These are phyloP conservation scores for Phalera bucephala DNA, from an alignment of 2,888 invertebrate species.

Conservation along the genomic window DNA sequence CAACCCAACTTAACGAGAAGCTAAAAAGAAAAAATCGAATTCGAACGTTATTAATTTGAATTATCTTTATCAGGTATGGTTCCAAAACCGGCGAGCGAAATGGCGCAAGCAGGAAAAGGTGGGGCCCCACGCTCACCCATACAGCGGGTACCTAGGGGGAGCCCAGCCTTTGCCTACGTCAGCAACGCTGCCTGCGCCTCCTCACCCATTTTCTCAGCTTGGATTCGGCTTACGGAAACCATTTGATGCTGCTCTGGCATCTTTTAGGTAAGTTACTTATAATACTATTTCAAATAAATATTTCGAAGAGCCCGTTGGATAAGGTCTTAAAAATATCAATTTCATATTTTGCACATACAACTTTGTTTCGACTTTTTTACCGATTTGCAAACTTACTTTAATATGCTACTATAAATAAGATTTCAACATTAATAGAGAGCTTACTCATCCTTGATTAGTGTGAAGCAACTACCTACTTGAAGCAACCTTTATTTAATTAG, in stretches of 20 bases:
- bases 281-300: neutral
- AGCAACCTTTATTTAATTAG: no score
- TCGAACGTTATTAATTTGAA: conserved; percentile 13
- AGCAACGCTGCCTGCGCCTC: conserved; percentile 87
- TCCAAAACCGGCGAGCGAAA: conserved; percentile 95
- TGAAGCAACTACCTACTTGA: no score
- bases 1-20: no score
- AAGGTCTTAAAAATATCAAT: no score
- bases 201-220: conserved; percentile 89
- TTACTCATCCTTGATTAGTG: no score
- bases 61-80: conserved; percentile 90
- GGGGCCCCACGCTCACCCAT: conserved; percentile 94
- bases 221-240: conserved; percentile 89
- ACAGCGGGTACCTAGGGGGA: conserved; percentile 90
- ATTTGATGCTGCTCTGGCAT: conserved; percentile 87
- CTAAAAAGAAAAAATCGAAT: neutral
- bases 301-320: no score
- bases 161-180: conserved; percentile 85
- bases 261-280: conserved; percentile 83
- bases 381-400: no score
- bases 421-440: no score
- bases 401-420: no score
- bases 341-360: no score
- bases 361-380: no score
- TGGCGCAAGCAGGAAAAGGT: conserved; percentile 97